These are phyloP conservation scores for Lemur catta DNA, from an alignment of 2,797 vertebrate species.

Conservation along the genomic window DNA sequence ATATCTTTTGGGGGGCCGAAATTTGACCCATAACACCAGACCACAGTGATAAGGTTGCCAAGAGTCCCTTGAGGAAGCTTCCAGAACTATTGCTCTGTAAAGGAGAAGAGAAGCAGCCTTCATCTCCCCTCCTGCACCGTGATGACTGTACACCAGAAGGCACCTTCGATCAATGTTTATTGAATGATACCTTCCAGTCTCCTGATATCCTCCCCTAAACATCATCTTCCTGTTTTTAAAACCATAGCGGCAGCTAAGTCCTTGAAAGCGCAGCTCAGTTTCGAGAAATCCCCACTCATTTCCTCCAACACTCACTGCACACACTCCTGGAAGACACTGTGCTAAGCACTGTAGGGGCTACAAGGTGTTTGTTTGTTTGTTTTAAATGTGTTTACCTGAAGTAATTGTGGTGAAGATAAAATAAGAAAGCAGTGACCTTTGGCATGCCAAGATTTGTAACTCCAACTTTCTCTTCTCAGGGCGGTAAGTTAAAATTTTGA, in stretches of 20 bases:
- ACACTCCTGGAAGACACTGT: not conserved
- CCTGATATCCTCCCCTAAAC: not conserved
- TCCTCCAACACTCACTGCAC: not conserved
- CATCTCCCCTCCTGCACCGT: not conserved
- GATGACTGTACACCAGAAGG: not conserved
- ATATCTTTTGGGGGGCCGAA: not conserved
- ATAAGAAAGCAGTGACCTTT: not conserved
- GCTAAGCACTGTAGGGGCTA: not conserved
- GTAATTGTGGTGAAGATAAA: not conserved
- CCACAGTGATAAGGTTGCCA: not conserved
- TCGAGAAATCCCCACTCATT: not conserved
- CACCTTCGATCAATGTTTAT: not conserved
- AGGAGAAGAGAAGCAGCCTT: not conserved
- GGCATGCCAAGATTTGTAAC: not conserved
- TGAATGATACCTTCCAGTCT: not conserved
- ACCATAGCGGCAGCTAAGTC: not conserved
- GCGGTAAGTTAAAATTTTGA: not conserved
- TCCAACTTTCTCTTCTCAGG: not conserved
- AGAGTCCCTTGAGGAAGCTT: not conserved
- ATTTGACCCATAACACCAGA: not conserved
- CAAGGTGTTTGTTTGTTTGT: not conserved
- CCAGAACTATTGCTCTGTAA: not conserved
- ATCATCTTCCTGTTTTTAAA: not conserved
- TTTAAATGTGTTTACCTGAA: not conserved
- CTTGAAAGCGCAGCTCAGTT: not conserved